Base-by-base conservation (phyloP, 2,797 vertebrate species). In the Podargus strigoides region DNA sequence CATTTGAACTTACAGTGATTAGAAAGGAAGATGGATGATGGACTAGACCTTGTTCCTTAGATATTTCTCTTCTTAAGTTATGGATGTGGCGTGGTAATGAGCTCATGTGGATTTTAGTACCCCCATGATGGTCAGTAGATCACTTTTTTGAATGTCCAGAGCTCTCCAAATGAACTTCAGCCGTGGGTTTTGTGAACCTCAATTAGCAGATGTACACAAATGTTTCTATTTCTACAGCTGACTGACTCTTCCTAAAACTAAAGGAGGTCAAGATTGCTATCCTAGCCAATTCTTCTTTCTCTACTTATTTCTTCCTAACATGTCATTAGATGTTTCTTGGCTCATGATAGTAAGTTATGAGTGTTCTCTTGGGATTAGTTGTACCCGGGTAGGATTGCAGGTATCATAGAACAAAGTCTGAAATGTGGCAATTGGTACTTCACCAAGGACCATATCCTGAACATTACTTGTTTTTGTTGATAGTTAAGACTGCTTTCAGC, bases 191-290 rank as follows among this genome's bases (percentile, higher is more conserved):
- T 85, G 52, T 46, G 73, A 88, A 52, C 78, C 24, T 85, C 36
- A 56, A 1, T 56, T 68, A 88, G 55, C 63, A 44, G 59, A n/a
- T 36, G 36, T 81, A 55, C 55, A 73, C 58, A 79, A 76, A 50
- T 15, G 44, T 75, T 84, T 42, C 50, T 75, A 1, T 91, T 95
- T 87, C 67, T 91, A 24, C 39, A 84, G 55, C 47, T 50, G 76
- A 32, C 42, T 37, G 10, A 58, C 53, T 47, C 12, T 62, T 92
- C 5, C 86, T 95, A 62, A 86, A 89, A 88, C 32, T 41, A 84
- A 81, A 94, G 62, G 66, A 85, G 83, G 49, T 70, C 78, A 49
- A 56, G 34, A 89, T 67, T 79, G 67, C 41, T 93, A 28, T 94
- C 94, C 77, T 79, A 62, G 26, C 50, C 70, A 76, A 12, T 81